These are phyloP conservation scores for Eurytoma adleriae DNA, from an alignment of 2,888 invertebrate species.

Conservation along the genomic window DNA sequence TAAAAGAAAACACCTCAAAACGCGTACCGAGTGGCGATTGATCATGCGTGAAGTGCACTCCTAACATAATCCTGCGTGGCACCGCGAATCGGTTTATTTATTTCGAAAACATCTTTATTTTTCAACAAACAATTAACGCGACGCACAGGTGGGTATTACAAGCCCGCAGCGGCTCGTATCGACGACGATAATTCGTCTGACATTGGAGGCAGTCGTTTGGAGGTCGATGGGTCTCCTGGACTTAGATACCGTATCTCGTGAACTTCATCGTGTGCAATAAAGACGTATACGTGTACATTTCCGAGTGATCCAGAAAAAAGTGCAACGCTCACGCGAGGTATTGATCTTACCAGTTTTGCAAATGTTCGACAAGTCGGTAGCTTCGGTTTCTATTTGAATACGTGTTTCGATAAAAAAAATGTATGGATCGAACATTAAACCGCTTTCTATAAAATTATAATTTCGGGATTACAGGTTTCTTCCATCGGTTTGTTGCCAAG, in stretches of 20 bases:
- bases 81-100: background rate
- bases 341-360: too few relatives aligned
- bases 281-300: background rate
- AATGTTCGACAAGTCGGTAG: too few relatives aligned
- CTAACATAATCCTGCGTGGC: constrained; percentile 5
- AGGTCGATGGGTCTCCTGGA: constrained; percentile 61
- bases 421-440: too few relatives aligned
- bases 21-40: background rate
- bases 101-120: background rate
- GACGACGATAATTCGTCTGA: constrained; percentile 68
- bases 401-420: too few relatives aligned
- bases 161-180: background rate
- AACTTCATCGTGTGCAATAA: background rate
- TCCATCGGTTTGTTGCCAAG: too few relatives aligned
- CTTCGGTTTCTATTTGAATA: too few relatives aligned
- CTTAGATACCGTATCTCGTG: constrained; percentile 37
- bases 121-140: background rate
- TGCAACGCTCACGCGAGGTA: background rate
- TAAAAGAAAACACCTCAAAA: background rate
- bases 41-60: background rate
- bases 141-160: background rate
- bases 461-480: too few relatives aligned
- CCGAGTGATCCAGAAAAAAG: background rate
- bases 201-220: constrained; percentile 66
- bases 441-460: too few relatives aligned